Evolutionary conservation across 2,113 vertebrate species (phyloP), one percentile per base, ranked within the genome.

Genomic region (Theropithecus gelada): DNA sequence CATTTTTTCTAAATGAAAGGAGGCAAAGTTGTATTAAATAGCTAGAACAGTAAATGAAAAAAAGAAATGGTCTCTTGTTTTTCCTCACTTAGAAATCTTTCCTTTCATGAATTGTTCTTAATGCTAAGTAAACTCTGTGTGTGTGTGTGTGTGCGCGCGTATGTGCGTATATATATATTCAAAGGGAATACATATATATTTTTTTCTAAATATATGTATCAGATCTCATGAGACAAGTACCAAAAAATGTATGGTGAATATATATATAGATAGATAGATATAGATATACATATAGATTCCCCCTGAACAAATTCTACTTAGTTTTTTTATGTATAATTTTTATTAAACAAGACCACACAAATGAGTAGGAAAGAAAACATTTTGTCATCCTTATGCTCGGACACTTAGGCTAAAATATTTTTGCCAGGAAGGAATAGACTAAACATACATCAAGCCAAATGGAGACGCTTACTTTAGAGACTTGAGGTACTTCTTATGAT

Each of bases 341-440:
- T 96, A 95, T 97, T 98, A 97, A 98, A 98, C 97, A 98, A 98
- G 96, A 98, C 98, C 98, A 98, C 98, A 98, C 98, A 98, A 98
- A 99, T 98, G 98, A 98, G 92, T 97, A 98, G 95, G 97, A 98
- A 98, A 98, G 98, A 98, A 98, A 99, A 99, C 97, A 99, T 98
- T 98, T 99, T 98, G 98, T 98, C 98, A 98, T 96, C 97, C 98
- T 98, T 98, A 97, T 98, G 92, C 97, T 98, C 96, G 76, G 97
- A 98, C 98, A 98, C 97, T 97, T 97, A 98, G 76, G 27, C 96
- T 98, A 97, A 97, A 98, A 97, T 94, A 95, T 96, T 97, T 98
- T 98, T 99, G 98, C 98, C 98, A 99, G 98, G 96, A 98, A 98
- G 97, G 98, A 98, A 98, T 98, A 99, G 99, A 99, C 98, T 99